Conservation (phyloP, 2,113 vertebrate species). For the Petroica traversi region DNA sequence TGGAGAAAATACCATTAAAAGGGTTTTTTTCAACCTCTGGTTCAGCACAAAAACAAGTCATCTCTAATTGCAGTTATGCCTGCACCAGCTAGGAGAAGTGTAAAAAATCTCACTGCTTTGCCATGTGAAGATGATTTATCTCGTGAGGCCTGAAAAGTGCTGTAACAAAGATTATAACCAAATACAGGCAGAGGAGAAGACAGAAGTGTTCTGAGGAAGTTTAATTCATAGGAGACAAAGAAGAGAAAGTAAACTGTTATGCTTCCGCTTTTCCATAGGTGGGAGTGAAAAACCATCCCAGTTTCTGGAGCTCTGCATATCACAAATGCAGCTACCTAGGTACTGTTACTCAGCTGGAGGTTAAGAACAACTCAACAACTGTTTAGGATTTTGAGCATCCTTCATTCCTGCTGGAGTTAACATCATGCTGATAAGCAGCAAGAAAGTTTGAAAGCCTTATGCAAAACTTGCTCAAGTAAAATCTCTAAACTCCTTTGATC, state of each 20-base stretch:
- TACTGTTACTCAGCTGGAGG: background rate
- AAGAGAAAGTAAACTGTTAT: background rate
- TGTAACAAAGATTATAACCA: background rate
- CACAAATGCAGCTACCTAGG: background rate
- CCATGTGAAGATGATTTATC: background rate
- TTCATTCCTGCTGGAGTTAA: background rate
- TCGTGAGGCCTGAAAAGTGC: background rate
- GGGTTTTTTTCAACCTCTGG: background rate
- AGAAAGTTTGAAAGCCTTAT: background rate
- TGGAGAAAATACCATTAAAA: background rate
- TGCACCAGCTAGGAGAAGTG: background rate
- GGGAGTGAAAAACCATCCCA: background rate
- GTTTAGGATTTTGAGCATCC: background rate
- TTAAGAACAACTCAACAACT: slow-evolving; percentile 12
- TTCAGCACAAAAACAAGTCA: background rate
- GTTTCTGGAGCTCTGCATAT: background rate
- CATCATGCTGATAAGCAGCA: background rate
- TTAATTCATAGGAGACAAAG: background rate
- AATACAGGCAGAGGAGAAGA: background rate
- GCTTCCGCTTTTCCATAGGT: background rate
- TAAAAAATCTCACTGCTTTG: background rate
- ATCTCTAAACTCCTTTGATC: background rate
- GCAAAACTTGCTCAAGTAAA: slow-evolving; percentile 13
- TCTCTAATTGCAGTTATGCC: slow-evolving; percentile 34
- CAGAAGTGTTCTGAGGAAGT: background rate